Evolutionary conservation across 2,888 invertebrate species (phyloP).

Genomic region (Cheilosia soror): DNA sequence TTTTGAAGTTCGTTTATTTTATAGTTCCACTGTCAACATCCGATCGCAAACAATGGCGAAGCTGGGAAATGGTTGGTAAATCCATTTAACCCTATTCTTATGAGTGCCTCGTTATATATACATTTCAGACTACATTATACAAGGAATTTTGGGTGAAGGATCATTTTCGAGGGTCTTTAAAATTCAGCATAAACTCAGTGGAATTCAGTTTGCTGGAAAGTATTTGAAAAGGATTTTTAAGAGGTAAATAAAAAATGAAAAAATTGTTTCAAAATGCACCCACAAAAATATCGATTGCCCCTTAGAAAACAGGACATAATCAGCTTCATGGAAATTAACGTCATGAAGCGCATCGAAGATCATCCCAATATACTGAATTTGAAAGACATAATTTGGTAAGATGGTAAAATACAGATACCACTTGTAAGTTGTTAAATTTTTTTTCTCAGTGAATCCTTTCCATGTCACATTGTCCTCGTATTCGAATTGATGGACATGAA

Average conservation of each 20-base stretch:
- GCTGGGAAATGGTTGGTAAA: slow-evolving; percentile 7
- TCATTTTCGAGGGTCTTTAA: slow-evolving; percentile 89
- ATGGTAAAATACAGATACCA: background rate
- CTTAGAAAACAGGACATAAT: slow-evolving; percentile 84
- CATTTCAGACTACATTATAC: slow-evolving; percentile 86
- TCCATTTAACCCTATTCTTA: too few species aligned
- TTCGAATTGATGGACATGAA: slow-evolving; percentile 90
- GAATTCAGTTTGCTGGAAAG: slow-evolving; percentile 86
- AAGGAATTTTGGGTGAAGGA: slow-evolving; percentile 88
- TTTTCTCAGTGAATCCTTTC: slow-evolving; percentile 85
- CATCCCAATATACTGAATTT: slow-evolving; percentile 87
- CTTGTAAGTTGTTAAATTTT: background rate
- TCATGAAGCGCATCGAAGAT: slow-evolving; percentile 85
- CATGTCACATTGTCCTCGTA: slow-evolving; percentile 86
- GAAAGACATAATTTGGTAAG: slow-evolving; percentile 87
- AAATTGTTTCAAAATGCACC: too few species aligned
- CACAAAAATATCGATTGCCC: slow-evolving; percentile 31
- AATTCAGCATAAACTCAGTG: slow-evolving; percentile 86
- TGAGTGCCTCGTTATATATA: background rate
- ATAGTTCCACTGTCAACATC: too few species aligned
- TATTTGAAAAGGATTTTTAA: slow-evolving; percentile 86
- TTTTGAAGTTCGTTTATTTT: too few species aligned
- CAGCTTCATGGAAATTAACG: slow-evolving; percentile 86
- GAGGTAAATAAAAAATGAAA: slow-evolving; percentile 82
- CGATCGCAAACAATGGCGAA: background rate